Base-by-base conservation (phyloP, 2,113 vertebrate species). In the Epinephelus cyanopodus region DNA sequence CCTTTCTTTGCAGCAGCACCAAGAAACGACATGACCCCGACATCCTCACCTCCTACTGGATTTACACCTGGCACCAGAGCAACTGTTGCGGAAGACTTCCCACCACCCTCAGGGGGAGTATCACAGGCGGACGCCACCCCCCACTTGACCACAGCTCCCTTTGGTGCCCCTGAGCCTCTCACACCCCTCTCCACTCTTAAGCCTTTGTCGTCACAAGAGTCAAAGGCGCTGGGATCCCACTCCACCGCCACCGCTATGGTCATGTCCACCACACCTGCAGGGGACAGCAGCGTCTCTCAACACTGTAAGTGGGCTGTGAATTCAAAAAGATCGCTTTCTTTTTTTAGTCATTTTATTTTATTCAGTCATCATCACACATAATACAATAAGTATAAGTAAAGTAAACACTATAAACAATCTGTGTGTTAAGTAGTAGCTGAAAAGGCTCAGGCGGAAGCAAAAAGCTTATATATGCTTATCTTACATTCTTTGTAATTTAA, bases 251-350 rank as follows among this genome's bases (percentile, higher is more conserved):
- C 81, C 5, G 21, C 85, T 19, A 84, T 83, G 89, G 93, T 95
- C 42, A 74, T 92, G 61, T 74, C 91, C 79, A 90, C 91, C 82
- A 89, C 89, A 0, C 63, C 90, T 10, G 77, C 77, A 9, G 88
- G 83, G 18, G 91, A 92, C 77, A 95, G 93, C 95, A 98, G 97
- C 89, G 91, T 98, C 67, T 98, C 97, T 13, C 97, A 98, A 73
- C 97, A 97, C 93, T 97, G 98, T 99, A 93, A 97, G 97, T 65
- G 21, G 48, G 7, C 17, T 37, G 19, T 57, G 39, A 3, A 37
- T 25, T 18, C 33, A 37, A 37, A 37, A 37, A 7, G 7, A 37
- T 37, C 33, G 7, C 4, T 5, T 29, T 29, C n/a, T 37, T 37
- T 1, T 37, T 37, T 37, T 4, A 37, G 33, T 37, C 33, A 37